These are phyloP conservation scores for Tineola bisselliella DNA, from an alignment of 2,888 invertebrate genomes.

Conservation along the genomic window DNA sequence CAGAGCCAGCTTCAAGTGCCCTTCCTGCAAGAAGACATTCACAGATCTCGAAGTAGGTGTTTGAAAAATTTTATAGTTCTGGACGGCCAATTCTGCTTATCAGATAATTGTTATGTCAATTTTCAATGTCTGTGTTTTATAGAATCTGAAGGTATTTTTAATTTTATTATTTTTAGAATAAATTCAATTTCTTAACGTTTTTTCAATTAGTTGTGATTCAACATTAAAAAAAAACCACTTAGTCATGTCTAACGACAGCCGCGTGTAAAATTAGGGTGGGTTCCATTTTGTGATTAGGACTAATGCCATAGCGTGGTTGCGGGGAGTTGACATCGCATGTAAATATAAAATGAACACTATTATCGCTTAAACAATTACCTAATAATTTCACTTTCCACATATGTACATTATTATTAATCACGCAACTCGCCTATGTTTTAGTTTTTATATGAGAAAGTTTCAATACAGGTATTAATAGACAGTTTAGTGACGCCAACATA, in stretches of 20 bases:
- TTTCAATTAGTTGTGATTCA: not conserved
- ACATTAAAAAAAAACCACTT: not conserved
- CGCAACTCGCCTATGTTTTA: not conserved
- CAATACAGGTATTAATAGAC: too few relatives aligned
- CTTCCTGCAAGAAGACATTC: constrained; percentile 89
- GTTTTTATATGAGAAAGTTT: not conserved
- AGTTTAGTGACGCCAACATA: too few relatives aligned
- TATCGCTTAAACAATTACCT: not conserved
- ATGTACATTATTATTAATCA: not conserved
- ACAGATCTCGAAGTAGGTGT: constrained; percentile 87
- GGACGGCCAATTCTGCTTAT: too few relatives aligned
- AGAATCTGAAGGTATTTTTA: too few relatives aligned
- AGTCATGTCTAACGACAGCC: too few relatives aligned
- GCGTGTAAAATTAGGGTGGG: too few relatives aligned
- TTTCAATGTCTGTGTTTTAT: too few relatives aligned
- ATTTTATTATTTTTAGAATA: too few relatives aligned
- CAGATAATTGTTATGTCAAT: too few relatives aligned
- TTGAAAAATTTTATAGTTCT: not conserved
- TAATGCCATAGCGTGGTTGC: not conserved
- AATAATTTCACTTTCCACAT: not conserved
- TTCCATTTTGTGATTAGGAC: too few relatives aligned
- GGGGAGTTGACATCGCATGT: not conserved
- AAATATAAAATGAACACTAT: not conserved
- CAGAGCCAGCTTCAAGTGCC: constrained; percentile 94
- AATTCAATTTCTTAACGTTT: too few relatives aligned